Evolutionary conservation across 35 echinoderm and acorn worm species (phyloP).

Genomic region (Ophioderma brevispina): DNA sequence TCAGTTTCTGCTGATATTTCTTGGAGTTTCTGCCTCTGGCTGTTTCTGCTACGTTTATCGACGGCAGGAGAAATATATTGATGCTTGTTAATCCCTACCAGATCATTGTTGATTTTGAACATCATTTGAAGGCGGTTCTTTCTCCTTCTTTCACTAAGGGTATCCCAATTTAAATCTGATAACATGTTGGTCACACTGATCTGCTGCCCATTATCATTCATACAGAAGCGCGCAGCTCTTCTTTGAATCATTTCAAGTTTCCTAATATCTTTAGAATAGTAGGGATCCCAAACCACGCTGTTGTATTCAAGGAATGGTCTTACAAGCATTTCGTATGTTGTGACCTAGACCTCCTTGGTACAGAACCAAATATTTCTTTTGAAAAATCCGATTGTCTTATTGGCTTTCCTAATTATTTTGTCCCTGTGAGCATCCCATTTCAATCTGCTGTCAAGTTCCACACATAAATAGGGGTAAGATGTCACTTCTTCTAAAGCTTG

Average conservation of each 20-base stretch:
- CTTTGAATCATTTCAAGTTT: constrained; percentile 24
- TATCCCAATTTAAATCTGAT: neutral
- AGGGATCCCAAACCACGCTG: constrained; percentile 15
- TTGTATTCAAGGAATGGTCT: constrained; percentile 29
- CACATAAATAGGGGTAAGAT: no score
- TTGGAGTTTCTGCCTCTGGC: neutral
- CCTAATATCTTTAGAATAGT: neutral
- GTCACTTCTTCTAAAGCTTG: no score
- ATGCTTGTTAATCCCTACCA: neutral
- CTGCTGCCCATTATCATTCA: neutral
- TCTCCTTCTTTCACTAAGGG: constrained; percentile 1
- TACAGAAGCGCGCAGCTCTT: neutral
- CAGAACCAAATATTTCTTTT: constrained; percentile 10
- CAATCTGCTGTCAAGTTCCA: no score
- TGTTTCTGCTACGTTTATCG: neutral
- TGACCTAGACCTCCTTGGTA: neutral
- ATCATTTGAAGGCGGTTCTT: no score
- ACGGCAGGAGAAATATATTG: neutral
- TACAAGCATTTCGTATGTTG: constrained; percentile 31
- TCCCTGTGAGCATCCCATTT: neutral
- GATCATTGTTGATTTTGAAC: no score
- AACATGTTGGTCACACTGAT: no score
- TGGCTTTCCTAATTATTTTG: constrained; percentile 15
- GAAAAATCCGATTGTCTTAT: constrained; percentile 30
- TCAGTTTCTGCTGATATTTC: neutral